Evolutionary conservation across 2,797 vertebrate genomes (phyloP).

Genomic region (Rhinichthys osculus): DNA sequence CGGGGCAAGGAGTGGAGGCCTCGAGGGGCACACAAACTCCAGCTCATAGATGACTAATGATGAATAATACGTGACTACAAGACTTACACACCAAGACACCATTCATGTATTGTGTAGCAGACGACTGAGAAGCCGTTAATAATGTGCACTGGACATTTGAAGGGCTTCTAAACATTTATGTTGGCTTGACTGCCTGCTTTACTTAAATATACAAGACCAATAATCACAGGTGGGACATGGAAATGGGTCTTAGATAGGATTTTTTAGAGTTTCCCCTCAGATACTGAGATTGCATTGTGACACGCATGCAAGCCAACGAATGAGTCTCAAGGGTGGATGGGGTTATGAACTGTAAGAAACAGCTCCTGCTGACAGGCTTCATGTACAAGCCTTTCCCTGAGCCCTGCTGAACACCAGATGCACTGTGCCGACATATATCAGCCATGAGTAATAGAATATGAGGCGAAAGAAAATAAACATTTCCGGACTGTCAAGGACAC

Average conservation of each 20-base stretch:
- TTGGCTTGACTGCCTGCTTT: conserved; percentile 32
- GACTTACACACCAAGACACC: conserved; percentile 20
- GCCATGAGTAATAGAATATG: not conserved
- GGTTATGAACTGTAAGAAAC: conserved; percentile 29
- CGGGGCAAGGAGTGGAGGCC: conserved; percentile 61
- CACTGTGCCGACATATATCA: conserved; percentile 22
- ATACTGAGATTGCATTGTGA: conserved; percentile 40
- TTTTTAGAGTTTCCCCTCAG: conserved; percentile 38
- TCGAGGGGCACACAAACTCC: conserved; percentile 29
- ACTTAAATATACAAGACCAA: conserved; percentile 19
- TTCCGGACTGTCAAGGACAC: conserved; percentile 3
- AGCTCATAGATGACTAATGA: conserved; percentile 21
- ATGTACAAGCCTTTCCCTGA: conserved; percentile 9
- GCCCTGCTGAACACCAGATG: conserved; percentile 17
- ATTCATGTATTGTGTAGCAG: conserved; percentile 26
- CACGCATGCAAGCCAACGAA: conserved; percentile 39
- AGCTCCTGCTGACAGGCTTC: conserved; percentile 24
- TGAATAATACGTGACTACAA: conserved; percentile 38
- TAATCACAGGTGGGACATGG: conserved; percentile 43
- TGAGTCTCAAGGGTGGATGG: conserved; percentile 35
- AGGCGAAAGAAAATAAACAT: not conserved
- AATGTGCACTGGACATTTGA: conserved; percentile 31
- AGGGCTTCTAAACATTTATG: conserved; percentile 45
- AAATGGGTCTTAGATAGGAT: conserved; percentile 22
- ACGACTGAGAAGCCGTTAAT: conserved; percentile 26